A percentile compares a stretch with the other conserved stretches of the same genome.
phyloP scores from a whole-genome alignment of 2,113 vertebrate genomes.

The Colius striatus region DNA sequence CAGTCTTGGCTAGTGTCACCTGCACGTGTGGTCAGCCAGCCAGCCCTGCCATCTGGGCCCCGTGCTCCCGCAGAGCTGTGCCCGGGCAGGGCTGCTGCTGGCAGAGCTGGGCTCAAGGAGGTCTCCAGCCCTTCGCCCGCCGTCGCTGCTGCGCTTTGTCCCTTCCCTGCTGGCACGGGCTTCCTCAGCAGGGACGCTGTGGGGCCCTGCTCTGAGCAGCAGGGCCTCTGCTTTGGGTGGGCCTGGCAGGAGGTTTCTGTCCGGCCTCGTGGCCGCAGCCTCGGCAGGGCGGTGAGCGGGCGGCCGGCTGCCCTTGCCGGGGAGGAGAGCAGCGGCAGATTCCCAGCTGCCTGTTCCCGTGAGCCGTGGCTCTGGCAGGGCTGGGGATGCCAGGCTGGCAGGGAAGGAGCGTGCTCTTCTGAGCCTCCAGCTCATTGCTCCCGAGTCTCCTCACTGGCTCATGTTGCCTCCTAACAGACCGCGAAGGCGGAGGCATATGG shows the following conservation, averaged over 20 bases:
- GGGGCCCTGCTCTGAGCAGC: no score
- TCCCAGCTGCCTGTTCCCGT: not conserved
- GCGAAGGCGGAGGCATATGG: conserved; percentile 73
- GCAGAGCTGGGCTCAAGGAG: no score
- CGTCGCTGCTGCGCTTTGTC: fast-evolving
- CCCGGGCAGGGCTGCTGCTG: not conserved
- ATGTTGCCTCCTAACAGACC: conserved; percentile 35
- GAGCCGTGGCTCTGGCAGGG: not conserved
- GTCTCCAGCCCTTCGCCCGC: no score
- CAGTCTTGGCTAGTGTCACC: conserved; percentile 60
- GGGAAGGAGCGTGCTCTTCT: not conserved
- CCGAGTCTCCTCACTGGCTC: conserved; percentile 35
- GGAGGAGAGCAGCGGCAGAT: not conserved
- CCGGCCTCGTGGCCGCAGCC: fast-evolving
- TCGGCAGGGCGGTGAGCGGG: fast-evolving
- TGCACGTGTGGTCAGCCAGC: conserved; percentile 45
- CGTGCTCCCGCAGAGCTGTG: fast-evolving
- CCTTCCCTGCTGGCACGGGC: fast-evolving
- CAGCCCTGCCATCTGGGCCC: conserved; percentile 67
- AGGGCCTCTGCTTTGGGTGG: no score
- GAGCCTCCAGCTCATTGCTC: conserved; percentile 47
- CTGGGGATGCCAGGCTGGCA: conserved; percentile 34
- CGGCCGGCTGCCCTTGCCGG: not conserved
- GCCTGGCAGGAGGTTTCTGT: not conserved
- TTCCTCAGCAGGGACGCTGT: fast-evolving